These are phyloP conservation scores for Ceramica pisi DNA, from an alignment of 2,888 invertebrate genomes.

Conservation along the genomic window DNA sequence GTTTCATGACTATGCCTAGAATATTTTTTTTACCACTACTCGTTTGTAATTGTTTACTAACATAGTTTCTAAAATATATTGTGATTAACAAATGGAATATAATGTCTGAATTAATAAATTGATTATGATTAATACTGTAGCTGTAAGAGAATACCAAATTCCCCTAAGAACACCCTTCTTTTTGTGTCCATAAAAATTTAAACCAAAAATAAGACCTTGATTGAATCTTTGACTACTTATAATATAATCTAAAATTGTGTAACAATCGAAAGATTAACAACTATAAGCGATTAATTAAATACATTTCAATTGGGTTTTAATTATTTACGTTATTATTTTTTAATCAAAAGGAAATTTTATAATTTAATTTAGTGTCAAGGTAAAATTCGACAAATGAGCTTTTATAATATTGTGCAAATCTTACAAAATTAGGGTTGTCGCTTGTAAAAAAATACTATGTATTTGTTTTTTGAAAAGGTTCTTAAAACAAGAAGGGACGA, in stretches of 20 bases:
- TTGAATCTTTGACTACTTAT: neutral
- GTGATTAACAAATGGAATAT: too few species aligned
- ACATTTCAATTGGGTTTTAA: slow-evolving; percentile 5
- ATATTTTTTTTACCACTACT: too few species aligned
- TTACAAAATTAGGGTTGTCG: slow-evolving; percentile 37
- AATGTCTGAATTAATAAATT: too few species aligned
- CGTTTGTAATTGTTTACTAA: too few species aligned
- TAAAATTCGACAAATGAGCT: slow-evolving; percentile 45
- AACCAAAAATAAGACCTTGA: neutral
- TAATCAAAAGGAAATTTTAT: slow-evolving; percentile 7
- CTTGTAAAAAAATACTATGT: neutral
- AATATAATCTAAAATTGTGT: slow-evolving; percentile 8
- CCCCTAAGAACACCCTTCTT: too few species aligned
- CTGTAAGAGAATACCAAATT: too few species aligned
- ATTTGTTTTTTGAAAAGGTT: too few species aligned
- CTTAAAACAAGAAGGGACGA: neutral
- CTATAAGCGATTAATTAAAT: neutral
- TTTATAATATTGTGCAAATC: slow-evolving; percentile 40
- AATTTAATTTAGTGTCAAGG: slow-evolving; percentile 17
- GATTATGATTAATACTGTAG: too few species aligned
- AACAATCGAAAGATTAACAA: slow-evolving; percentile 9
- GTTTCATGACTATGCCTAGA: too few species aligned
- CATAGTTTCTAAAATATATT: too few species aligned
- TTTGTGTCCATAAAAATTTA: neutral
- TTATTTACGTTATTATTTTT: neutral